Percentiles rank a stretch among this genome's conserved stretches.
Evolutionary conservation across 2,797 vertebrate genomes (phyloP).

Genomic region (Phaenicophaeus curvirostris): DNA sequence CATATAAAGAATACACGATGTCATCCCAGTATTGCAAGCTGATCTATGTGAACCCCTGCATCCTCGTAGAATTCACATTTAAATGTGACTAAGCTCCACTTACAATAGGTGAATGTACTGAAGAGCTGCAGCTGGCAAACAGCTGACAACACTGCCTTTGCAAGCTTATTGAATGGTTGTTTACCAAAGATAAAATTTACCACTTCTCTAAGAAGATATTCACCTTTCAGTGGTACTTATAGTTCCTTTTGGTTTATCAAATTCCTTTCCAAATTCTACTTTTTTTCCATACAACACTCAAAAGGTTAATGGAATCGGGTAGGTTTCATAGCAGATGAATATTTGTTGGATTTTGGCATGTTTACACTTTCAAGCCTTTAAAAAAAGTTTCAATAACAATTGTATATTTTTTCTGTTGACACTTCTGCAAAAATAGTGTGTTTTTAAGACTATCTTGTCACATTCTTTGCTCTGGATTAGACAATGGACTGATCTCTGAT

Average conservation of each 20-base stretch:
- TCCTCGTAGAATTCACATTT: slow-evolving; percentile 7
- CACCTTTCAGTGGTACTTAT: background rate
- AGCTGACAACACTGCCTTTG: background rate
- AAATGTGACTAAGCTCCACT: background rate
- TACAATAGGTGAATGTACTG: background rate
- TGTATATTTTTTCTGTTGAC: background rate
- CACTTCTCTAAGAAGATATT: background rate
- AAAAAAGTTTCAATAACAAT: background rate
- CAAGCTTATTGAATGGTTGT: background rate
- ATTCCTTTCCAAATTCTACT: background rate
- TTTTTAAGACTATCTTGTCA: background rate
- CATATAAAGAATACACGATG: background rate
- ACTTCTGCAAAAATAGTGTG: background rate
- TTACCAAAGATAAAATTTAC: background rate
- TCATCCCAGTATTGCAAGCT: background rate
- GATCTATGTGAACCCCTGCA: background rate
- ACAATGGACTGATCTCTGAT: background rate
- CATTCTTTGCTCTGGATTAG: background rate
- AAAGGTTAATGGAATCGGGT: background rate
- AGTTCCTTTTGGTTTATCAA: background rate
- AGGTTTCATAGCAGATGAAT: background rate
- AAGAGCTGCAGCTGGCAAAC: background rate
- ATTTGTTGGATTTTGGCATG: background rate
- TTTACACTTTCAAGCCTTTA: background rate
- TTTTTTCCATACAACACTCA: background rate